Evolutionary conservation across 2,888 invertebrate genomes (phyloP).

Genomic region (Rutpela maculata): DNA sequence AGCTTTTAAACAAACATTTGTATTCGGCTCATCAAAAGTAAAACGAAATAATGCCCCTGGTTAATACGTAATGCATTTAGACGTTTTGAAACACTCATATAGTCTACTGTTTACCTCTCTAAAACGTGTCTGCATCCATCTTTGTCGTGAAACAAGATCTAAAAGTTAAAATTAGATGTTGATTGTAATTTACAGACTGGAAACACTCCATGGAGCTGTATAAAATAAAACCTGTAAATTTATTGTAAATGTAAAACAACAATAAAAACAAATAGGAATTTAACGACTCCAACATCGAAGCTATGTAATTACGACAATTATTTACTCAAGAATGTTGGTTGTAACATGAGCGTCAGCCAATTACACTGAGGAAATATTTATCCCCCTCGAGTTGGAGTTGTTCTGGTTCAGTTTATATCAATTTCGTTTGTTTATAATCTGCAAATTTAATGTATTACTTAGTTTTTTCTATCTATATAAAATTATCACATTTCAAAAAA

Average conservation of each 20-base stretch:
- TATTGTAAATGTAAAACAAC: constrained; percentile 35
- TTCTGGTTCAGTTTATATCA: constrained; percentile 32
- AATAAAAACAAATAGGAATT: constrained; percentile 38
- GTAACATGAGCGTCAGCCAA: constrained; percentile 38
- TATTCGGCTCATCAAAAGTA: no score
- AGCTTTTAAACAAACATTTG: no score
- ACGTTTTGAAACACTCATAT: neutral
- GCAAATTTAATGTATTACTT: neutral
- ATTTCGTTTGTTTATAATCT: constrained; percentile 28
- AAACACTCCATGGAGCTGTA: constrained; percentile 21
- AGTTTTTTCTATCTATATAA: neutral
- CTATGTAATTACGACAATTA: constrained; percentile 41
- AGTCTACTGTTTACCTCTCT: constrained; percentile 6
- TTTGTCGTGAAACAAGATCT: constrained; percentile 19
- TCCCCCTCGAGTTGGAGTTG: constrained; percentile 12
- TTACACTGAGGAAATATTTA: constrained; percentile 38
- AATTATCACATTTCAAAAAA: no score
- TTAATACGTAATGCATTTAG: neutral
- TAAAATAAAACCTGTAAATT: constrained; percentile 31
- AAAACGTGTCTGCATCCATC: constrained; percentile 10
- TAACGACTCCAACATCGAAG: constrained; percentile 33
- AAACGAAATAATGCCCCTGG: neutral
- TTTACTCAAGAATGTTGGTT: constrained; percentile 35
- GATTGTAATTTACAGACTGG: constrained; percentile 35
- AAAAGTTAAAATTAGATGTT: constrained; percentile 29